phyloP scores from a whole-genome alignment of 2,888 invertebrate species.

The Conus canariensis region DNA sequence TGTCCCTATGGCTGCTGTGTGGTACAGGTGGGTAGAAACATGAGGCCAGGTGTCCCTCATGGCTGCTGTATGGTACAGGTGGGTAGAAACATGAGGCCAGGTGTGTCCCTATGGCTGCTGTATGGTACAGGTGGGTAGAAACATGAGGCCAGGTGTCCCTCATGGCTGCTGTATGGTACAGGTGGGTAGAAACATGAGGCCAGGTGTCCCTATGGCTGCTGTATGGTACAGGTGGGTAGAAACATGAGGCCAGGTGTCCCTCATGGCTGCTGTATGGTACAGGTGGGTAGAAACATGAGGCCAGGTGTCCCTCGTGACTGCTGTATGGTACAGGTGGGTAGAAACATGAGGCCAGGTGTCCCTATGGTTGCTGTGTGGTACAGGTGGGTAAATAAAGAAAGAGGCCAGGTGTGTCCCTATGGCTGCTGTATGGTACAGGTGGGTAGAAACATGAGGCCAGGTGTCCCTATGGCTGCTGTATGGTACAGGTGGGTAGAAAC shows the following conservation, averaged over 20 bases:
- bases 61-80: neutral
- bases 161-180: neutral
- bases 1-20: too few species aligned
- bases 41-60: neutral
- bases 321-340: too few species aligned
- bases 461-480: neutral
- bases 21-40: neutral
- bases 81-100: neutral
- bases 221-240: neutral
- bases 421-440: neutral
- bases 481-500: neutral
- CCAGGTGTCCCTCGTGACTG: too few species aligned
- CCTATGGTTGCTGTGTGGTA: slow-evolving; percentile 72
- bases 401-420: neutral
- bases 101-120: too few species aligned
- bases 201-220: too few species aligned
- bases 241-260: too few species aligned
- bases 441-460: neutral
- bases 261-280: too few species aligned
- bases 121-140: too few species aligned
- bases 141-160: neutral
- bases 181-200: neutral
- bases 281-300: too few species aligned
- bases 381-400: slow-evolving; percentile 56
- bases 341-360: slow-evolving; percentile 45